Evolutionary conservation across 1,140 invertebrate genomes (phyloP).

Genomic region (Megalonaias nervosa): DNA sequence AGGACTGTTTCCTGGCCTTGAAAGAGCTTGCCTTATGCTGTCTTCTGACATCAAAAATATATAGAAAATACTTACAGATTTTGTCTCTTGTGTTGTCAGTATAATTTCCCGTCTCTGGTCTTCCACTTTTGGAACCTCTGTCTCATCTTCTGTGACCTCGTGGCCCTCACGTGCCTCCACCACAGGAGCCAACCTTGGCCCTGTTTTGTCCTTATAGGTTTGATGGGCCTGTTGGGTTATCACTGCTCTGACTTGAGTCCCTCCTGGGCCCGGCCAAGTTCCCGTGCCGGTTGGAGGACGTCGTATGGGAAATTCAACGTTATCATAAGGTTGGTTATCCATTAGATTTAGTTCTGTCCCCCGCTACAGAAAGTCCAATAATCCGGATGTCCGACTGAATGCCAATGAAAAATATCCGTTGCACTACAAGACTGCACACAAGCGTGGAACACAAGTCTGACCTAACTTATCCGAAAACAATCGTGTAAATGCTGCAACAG

Average conservation of each 20-base stretch:
- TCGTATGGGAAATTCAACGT: slow-evolving; percentile 52
- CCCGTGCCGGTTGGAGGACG: slow-evolving; percentile 23
- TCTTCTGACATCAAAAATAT: too few relatives aligned
- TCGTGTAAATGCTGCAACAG: too few relatives aligned
- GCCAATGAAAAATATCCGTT: too few relatives aligned
- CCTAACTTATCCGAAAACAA: too few relatives aligned
- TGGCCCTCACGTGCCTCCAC: slow-evolving; percentile 32
- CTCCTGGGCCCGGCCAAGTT: slow-evolving; percentile 10
- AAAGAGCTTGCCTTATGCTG: too few relatives aligned
- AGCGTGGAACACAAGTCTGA: too few relatives aligned
- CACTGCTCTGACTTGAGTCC: slow-evolving; percentile 15
- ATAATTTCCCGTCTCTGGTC: slow-evolving; percentile 17
- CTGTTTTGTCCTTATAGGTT: slow-evolving; percentile 3
- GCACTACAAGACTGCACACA: too few relatives aligned
- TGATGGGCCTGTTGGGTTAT: slow-evolving; percentile 3
- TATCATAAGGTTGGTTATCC: slow-evolving; percentile 48
- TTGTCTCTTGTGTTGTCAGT: too few relatives aligned
- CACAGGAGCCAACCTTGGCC: slow-evolving; percentile 37
- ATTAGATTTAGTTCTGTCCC: neutral
- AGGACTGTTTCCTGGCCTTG: too few relatives aligned
- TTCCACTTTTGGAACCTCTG: slow-evolving; percentile 18
- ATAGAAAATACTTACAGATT: too few relatives aligned
- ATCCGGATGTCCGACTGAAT: too few relatives aligned
- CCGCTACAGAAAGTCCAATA: too few relatives aligned
- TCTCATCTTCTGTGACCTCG: slow-evolving; percentile 37